Evolutionary conservation across 1,140 invertebrate species (phyloP).

Genomic region (Triops longicaudatus): DNA sequence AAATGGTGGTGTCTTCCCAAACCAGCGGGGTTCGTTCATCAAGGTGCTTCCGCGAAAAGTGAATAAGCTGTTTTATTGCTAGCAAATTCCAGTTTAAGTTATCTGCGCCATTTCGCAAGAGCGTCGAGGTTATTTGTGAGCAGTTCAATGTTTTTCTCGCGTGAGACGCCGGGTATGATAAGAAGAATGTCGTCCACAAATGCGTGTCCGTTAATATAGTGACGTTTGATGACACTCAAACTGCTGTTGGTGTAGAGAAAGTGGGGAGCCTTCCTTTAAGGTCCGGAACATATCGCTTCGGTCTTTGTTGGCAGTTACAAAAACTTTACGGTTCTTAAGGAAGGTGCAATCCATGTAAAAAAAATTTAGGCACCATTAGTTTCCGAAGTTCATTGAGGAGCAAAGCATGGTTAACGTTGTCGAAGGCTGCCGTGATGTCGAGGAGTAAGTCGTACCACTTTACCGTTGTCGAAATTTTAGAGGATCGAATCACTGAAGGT

Average conservation of each 20-base stretch:
- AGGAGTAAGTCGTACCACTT: conserved; percentile 5
- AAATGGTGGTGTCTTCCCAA: conserved; percentile 18
- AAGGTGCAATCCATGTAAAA: neutral
- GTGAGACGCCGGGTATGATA: too few relatives aligned
- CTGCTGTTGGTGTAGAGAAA: neutral
- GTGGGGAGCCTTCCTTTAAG: conserved; percentile 18
- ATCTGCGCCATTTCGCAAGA: conserved; percentile 1
- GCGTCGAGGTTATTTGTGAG: neutral
- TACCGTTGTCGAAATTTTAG: neutral
- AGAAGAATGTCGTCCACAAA: too few relatives aligned
- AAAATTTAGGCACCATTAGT: neutral
- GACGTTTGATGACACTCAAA: neutral
- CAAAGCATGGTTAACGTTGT: conserved; percentile 3
- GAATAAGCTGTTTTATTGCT: conserved; percentile 17
- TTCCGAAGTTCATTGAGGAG: neutral
- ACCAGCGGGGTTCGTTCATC: neutral
- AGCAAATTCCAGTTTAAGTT: neutral
- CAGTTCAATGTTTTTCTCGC: too few relatives aligned
- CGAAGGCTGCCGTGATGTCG: neutral
- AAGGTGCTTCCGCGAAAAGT: conserved; percentile 12
- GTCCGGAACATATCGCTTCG: conserved; percentile 4
- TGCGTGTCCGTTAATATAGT: too few relatives aligned
- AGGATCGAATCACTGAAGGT: neutral
- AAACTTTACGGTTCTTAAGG: neutral
- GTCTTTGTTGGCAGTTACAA: neutral